phyloP scores from a whole-genome alignment of 1,140 invertebrate species.

The Lepidurus packardi region DNA sequence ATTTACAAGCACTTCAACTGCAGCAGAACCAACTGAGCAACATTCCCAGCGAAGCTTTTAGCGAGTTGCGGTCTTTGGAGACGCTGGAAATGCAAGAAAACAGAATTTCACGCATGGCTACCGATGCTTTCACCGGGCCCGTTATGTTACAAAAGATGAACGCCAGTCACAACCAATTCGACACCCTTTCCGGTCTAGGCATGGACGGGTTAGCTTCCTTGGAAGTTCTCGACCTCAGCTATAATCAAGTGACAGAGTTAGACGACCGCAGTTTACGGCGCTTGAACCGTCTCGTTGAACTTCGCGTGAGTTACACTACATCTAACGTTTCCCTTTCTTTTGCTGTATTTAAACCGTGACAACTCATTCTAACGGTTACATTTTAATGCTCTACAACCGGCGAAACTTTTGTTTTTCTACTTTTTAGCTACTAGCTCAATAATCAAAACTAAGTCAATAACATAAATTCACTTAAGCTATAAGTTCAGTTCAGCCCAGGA shows the following conservation, averaged over 20 bases:
- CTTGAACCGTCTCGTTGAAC: conserved; percentile 76
- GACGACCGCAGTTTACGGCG: conserved; percentile 55
- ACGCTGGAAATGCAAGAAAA: conserved; percentile 75
- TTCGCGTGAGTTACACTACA: conserved; percentile 52
- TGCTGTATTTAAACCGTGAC: background rate
- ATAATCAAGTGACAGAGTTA: conserved; percentile 66
- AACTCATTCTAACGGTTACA: background rate
- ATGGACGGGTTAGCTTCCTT: conserved; percentile 51
- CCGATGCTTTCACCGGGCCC: conserved; percentile 68
- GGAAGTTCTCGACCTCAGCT: conserved; percentile 43
- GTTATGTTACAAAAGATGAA: conserved; percentile 73
- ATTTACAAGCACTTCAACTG: conserved; percentile 67
- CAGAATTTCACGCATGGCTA: conserved; percentile 59
- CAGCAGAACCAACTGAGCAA: conserved; percentile 60
- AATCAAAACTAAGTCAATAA: conserved; percentile 41
- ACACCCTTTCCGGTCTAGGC: conserved; percentile 68
- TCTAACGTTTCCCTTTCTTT: conserved; percentile 29
- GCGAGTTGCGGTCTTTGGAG: conserved; percentile 65
- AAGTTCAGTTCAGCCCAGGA: no score
- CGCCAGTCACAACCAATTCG: conserved; percentile 59
- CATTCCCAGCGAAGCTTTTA: conserved; percentile 65
- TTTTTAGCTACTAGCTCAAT: conserved; percentile 51
- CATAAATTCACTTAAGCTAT: no score
- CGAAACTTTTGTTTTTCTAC: conserved; percentile 1
- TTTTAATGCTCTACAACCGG: background rate